phyloP scores from a whole-genome alignment of 2,113 vertebrate genomes.

The Myrmophylax atrothorax region DNA sequence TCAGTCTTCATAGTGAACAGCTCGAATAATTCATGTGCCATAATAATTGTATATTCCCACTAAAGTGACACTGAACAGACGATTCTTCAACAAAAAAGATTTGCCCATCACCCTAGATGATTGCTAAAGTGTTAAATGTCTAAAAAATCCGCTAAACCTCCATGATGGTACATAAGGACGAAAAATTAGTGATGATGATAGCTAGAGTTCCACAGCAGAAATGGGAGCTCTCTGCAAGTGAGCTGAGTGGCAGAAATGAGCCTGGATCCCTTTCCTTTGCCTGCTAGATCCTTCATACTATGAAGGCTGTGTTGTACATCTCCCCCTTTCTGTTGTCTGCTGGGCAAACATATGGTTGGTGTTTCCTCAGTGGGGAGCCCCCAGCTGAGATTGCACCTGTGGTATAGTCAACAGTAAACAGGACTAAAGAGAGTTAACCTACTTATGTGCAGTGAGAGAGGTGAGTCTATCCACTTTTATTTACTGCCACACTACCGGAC shows the following conservation, averaged over 20 bases:
- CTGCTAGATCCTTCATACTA: neutral
- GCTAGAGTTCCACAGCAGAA: neutral
- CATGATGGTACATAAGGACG: rapidly evolving
- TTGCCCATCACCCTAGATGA: neutral
- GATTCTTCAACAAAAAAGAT: conserved; percentile 39
- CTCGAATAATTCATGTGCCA: conserved; percentile 40
- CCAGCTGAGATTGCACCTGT: conserved; percentile 23
- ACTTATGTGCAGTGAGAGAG: neutral
- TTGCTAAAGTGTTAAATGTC: neutral
- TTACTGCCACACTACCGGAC: neutral
- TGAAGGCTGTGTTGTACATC: neutral
- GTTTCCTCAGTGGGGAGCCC: neutral
- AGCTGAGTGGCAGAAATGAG: neutral
- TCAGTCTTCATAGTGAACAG: neutral
- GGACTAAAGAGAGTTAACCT: conserved; percentile 6
- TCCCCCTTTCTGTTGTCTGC: neutral
- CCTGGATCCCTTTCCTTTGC: neutral
- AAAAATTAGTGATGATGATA: neutral
- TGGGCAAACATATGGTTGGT: neutral
- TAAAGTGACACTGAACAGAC: neutral
- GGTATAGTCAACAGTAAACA: neutral
- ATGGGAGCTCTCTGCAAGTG: rapidly evolving
- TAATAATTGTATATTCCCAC: conserved; percentile 23
- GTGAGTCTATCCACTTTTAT: conserved; percentile 23
- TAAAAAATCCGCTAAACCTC: neutral